These are phyloP conservation scores for Tichodroma muraria DNA, from an alignment of 2,113 vertebrate genomes.

Conservation along the genomic window DNA sequence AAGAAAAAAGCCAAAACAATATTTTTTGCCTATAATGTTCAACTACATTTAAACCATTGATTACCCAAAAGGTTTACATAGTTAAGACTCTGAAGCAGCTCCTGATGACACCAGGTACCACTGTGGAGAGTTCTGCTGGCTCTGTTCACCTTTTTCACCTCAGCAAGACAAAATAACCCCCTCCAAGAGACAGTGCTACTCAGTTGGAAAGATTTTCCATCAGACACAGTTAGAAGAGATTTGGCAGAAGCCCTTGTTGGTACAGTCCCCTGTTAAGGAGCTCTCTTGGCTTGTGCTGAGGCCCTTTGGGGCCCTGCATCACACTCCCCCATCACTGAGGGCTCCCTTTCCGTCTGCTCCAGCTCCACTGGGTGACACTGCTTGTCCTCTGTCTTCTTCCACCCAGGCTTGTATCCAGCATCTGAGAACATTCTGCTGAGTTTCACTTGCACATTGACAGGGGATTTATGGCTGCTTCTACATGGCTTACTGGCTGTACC, in stretches of 20 bases:
- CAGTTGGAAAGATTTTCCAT: neutral
- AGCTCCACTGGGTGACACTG: neutral
- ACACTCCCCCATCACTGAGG: fast-evolving
- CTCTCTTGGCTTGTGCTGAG: neutral
- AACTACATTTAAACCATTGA: neutral
- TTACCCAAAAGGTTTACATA: neutral
- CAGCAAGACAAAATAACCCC: neutral
- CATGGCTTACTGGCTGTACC: neutral
- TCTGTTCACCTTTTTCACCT: neutral
- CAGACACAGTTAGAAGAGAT: neutral
- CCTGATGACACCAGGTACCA: neutral
- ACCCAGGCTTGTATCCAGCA: neutral
- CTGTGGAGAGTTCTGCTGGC: neutral
- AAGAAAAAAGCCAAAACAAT: neutral
- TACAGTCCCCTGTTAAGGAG: neutral
- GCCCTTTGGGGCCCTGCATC: neutral
- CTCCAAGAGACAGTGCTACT: neutral
- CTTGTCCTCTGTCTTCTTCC: neutral
- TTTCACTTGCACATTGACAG: neutral
- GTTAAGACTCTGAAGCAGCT: neutral
- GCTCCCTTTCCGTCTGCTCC: neutral
- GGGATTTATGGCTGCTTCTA: neutral
- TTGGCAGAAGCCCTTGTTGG: neutral
- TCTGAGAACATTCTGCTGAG: neutral
- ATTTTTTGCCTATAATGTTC: neutral